These are phyloP conservation scores for Danaus chrysippus DNA, from an alignment of 2,888 invertebrate genomes.

Conservation along the genomic window DNA sequence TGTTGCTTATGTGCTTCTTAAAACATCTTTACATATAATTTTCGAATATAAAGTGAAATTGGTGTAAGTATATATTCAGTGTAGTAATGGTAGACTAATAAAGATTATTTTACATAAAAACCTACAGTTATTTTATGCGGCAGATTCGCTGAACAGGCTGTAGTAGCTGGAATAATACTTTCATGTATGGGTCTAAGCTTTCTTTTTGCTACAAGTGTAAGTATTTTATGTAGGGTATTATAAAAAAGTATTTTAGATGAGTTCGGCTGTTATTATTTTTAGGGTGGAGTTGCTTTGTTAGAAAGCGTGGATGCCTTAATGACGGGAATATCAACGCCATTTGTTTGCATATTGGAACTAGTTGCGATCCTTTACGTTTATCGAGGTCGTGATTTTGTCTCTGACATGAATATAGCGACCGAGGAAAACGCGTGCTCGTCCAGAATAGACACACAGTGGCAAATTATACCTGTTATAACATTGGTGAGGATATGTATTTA, in stretches of 20 bases:
- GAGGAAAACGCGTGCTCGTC: conserved; percentile 60
- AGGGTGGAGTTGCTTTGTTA: conserved; percentile 61
- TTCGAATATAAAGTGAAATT: conserved; percentile 69
- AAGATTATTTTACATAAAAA: not conserved
- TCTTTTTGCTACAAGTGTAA: conserved; percentile 54
- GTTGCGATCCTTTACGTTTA: conserved; percentile 57
- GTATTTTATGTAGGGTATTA: conserved; percentile 27
- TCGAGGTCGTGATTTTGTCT: conserved; percentile 58
- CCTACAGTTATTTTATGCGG: conserved; percentile 27
- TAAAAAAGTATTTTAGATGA: not conserved
- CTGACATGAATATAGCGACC: conserved; percentile 61
- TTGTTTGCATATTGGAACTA: conserved; percentile 55
- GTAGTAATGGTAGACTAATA: not conserved
- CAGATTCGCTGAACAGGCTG: conserved; percentile 60
- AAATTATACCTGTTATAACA: conserved; percentile 53
- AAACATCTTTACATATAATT: conserved; percentile 64
- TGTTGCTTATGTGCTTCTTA: conserved; percentile 55
- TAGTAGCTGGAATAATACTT: conserved; percentile 51
- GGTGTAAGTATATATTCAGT: conserved; percentile 50
- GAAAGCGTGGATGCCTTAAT: conserved; percentile 59
- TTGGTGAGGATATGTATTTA: conserved; percentile 41
- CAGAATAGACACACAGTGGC: conserved; percentile 56
- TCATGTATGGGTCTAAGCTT: conserved; percentile 54
- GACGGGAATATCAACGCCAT: conserved; percentile 50
- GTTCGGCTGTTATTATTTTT: conserved; percentile 8